Base-by-base conservation (phyloP, 2,888 invertebrate species). In the Andrena camellia region DNA sequence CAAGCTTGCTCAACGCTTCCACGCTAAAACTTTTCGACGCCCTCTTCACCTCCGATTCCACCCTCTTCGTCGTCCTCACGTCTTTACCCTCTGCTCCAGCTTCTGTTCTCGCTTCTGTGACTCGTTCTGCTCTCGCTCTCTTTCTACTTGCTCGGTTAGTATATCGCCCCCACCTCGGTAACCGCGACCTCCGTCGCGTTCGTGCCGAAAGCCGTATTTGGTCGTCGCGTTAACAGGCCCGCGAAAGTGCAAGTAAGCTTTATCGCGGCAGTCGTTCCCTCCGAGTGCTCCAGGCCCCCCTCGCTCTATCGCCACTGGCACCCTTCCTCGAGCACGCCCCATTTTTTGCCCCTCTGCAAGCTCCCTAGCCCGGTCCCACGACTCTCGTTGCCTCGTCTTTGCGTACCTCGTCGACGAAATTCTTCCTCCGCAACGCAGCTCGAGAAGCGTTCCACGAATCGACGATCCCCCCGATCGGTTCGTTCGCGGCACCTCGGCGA, bases 201-300 rank as follows among this genome's bases (percentile, higher is more conserved):
- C 80, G 74, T 35, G 70, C 60, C 75, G 71, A 82, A 82, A 82
- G 68, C 81, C 82, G 81, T 82, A 82, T 82, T 82, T 82, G 82
- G 81, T 62, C 59, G 75, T 71, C 50, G 82, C 68, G 67, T 71
- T 76, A 82, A 80, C 70, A 81, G 81, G 57, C 62, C 63, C 57
- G 62, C 80, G 82, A 80, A 82, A 82, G 81, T 75, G 81, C 81
- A 80, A 82, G 81, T 80, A 80, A 75, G 54, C 54, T 74, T 71
- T 68, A 77, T 80, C 76, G 59, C 10, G 13, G 72, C 17, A 10
- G 4, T 33, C 10, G 29, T 26, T 29, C 20, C 10, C 13, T 2
- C 17, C 2, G 29, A 20, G 31, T n/a, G 26, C 20, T 5, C 13
- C 52, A 26, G 26, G 31, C 60, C n/a, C 31, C 60, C n/a, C 31